Evolutionary conservation across 2,888 invertebrate genomes (phyloP), one percentile per base, ranked within the genome.

Genomic region (Chirona hameri): DNA sequence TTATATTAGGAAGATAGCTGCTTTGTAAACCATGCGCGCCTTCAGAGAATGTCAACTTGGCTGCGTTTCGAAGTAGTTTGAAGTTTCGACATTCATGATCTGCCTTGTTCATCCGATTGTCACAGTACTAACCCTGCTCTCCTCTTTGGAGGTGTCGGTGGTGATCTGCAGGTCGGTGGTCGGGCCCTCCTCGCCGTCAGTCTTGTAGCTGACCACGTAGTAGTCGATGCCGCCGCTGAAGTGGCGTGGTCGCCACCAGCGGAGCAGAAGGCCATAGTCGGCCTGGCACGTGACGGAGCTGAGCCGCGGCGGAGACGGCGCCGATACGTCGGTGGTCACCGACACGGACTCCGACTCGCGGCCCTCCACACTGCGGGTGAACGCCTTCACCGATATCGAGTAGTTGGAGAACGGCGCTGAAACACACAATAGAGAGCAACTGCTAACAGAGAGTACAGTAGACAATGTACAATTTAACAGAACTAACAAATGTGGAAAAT

Each of bases 311-410:
- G 72, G 27, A 2, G 72, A 29, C 72, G 72, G 72, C 18, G 72
- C 18, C 72, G 72, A 72, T 15, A 72, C 72, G 72, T 72, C 72
- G 12, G 72, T 72, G 72, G 72, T 72, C 15, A 72, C 29, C 7
- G 31, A 29, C 0, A 72, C 18, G 18, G 72, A 14, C 15, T 15
- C 72, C 31, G 72, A 72, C 31, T 72, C 72, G 14, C 29, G 72
- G 31, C 72, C 72, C 72, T 72, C 72, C 29, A 31, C 72, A 18
- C 72, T 72, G 14, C 72, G 72, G 4, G 72, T 72, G 31, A 72
- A 72, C 72, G 72, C 72, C 72, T 72, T 72, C 72, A 72, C 72
- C 72, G 72, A 10, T 29, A 72, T 72, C 15, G 72, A 72, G 72
- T 72, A 72, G 72, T 72, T 72, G 72, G 72, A 72, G 72, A 31